Conservation (phyloP, 2,113 vertebrate genomes). For the Beaufortia kweichowensis region DNA sequence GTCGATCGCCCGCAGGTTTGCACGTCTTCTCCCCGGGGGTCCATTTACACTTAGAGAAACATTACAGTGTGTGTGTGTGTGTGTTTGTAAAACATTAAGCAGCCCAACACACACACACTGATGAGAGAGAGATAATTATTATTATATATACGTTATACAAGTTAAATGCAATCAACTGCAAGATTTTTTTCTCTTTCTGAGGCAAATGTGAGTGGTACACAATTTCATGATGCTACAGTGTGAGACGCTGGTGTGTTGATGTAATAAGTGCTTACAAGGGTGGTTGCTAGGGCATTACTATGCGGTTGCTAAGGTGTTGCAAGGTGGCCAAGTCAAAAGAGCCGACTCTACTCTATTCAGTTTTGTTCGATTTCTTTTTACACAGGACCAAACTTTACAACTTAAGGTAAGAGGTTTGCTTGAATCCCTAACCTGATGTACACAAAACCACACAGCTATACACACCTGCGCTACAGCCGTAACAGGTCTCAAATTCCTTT, state of each 20-base stretch:
- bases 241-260: neutral
- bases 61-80: slow-evolving; percentile 3
- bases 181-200: neutral
- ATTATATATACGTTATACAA: neutral
- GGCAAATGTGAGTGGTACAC: too few relatives aligned
- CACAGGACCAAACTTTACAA: too few relatives aligned
- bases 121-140: neutral
- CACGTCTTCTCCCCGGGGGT: neutral
- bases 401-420: too few relatives aligned
- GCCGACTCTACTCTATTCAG: too few relatives aligned
- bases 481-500: slow-evolving; percentile 11
- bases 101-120: neutral
- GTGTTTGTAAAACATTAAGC: neutral
- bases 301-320: neutral
- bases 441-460: neutral
- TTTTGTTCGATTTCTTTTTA: too few relatives aligned
- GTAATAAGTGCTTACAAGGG: too few relatives aligned
- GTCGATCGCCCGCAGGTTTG: neutral
- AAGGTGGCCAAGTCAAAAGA: too few relatives aligned
- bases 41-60: slow-evolving; percentile 13
- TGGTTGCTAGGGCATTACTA: neutral
- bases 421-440: too few relatives aligned
- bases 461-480: neutral
- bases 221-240: too few relatives aligned
- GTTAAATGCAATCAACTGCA: neutral